phyloP scores from a whole-genome alignment of 2,113 vertebrate species.

The Sinocyclocheilus grahami region DNA sequence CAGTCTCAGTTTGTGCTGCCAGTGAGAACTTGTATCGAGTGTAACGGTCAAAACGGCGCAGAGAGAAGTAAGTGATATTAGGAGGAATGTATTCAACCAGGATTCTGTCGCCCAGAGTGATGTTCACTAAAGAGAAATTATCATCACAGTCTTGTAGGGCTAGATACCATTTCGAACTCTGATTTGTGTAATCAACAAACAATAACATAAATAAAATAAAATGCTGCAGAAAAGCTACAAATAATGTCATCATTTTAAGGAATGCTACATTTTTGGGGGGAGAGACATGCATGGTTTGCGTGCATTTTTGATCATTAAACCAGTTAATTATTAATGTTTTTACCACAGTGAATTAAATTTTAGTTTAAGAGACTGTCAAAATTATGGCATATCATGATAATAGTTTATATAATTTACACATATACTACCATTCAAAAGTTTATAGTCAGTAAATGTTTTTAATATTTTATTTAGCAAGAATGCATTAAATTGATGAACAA shows the following conservation, averaged over 20 bases:
- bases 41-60: constrained; percentile 89
- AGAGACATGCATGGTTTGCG: not conserved
- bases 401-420: no score
- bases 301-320: no score
- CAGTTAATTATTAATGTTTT: not conserved
- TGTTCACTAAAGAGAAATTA: constrained; percentile 81
- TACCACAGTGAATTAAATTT: not conserved
- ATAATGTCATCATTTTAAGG: not conserved
- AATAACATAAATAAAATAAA: constrained; percentile 12
- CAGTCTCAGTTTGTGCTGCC: constrained; percentile 84
- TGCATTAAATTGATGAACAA: no score
- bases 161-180: not conserved
- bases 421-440: no score
- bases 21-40: constrained; percentile 89
- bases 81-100: constrained; percentile 82
- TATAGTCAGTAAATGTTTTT: no score
- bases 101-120: constrained; percentile 78
- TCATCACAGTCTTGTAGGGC: constrained; percentile 26
- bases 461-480: no score
- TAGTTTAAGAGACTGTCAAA: not conserved
- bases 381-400: not conserved
- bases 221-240: not conserved
- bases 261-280: not conserved
- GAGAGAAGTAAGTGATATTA: constrained; percentile 87
- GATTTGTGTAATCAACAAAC: not conserved